phyloP scores from a whole-genome alignment of 2,888 invertebrate genomes.

The Priocnemis perturbator region DNA sequence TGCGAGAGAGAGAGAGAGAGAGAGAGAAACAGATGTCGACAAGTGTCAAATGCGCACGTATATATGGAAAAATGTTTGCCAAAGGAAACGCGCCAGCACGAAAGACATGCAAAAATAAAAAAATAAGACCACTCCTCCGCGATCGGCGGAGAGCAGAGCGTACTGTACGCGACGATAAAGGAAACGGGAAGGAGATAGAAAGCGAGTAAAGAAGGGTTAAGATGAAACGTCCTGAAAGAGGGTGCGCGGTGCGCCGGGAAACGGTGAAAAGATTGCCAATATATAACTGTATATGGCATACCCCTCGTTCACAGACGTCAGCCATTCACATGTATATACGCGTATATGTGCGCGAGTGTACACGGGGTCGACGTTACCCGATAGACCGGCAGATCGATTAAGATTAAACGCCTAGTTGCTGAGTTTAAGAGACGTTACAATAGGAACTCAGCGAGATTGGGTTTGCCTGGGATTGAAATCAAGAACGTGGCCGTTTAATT shows the following conservation, averaged over 20 bases:
- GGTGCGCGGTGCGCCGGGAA: neutral
- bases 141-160: neutral
- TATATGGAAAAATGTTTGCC: no score
- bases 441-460: slow-evolving; percentile 49
- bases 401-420: slow-evolving; percentile 61
- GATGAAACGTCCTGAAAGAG: neutral
- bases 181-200: neutral
- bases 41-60: neutral
- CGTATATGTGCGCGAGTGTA: neutral
- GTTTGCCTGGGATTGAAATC: slow-evolving; percentile 55
- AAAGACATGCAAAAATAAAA: neutral
- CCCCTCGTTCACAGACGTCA: no score
- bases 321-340: neutral
- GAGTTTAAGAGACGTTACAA: slow-evolving; percentile 57
- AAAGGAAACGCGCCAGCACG: no score
- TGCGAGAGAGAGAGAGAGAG: slow-evolving; percentile 3
- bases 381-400: slow-evolving; percentile 60
- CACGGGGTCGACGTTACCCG: neutral
- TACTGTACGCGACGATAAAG: neutral
- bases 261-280: slow-evolving; percentile 39
- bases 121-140: neutral
- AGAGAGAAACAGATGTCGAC: neutral
- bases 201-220: neutral
- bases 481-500: slow-evolving; percentile 57
- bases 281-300: slow-evolving; percentile 19